phyloP scores from a whole-genome alignment of 2,888 invertebrate genomes.

The Lepeophtheirus nordmannii region DNA sequence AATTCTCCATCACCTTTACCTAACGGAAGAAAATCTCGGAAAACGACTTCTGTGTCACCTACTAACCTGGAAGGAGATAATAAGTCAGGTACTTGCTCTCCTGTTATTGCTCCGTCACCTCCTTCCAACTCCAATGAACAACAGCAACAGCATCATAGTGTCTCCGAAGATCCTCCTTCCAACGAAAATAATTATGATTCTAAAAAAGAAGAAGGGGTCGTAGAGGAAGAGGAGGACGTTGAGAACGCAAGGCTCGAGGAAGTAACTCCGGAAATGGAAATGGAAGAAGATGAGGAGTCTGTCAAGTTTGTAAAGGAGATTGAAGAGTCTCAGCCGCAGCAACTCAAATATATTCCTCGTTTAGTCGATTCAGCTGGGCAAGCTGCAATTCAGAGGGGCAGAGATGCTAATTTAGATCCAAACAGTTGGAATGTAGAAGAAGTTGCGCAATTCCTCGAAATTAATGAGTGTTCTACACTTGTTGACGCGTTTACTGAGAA shows the following conservation, averaged over 20 bases:
- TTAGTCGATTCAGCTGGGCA: constrained; percentile 13
- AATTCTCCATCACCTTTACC: not conserved
- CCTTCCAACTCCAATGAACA: not conserved
- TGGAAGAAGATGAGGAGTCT: not conserved
- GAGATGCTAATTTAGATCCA: constrained; percentile 37
- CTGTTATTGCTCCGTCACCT: not conserved
- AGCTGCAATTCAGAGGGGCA: constrained; percentile 8
- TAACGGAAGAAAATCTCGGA: not conserved
- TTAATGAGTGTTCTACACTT: constrained; percentile 58
- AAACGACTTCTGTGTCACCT: not conserved
- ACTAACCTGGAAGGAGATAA: not conserved
- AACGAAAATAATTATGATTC: not conserved
- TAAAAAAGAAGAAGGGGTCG: not conserved
- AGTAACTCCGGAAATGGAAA: not conserved
- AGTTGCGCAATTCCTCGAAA: constrained; percentile 72
- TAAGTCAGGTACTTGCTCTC: not conserved
- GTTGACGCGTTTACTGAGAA: constrained; percentile 44
- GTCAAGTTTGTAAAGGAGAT: not conserved
- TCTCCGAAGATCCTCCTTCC: not conserved
- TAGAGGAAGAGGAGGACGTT: constrained; percentile 18
- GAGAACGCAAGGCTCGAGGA: constrained; percentile 8
- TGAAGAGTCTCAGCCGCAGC: not conserved
- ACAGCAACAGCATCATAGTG: not conserved
- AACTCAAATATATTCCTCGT: not conserved
- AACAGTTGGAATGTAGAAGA: constrained; percentile 65